These are phyloP conservation scores for Andrena fulva DNA, from an alignment of 2,888 invertebrate species.

Conservation along the genomic window DNA sequence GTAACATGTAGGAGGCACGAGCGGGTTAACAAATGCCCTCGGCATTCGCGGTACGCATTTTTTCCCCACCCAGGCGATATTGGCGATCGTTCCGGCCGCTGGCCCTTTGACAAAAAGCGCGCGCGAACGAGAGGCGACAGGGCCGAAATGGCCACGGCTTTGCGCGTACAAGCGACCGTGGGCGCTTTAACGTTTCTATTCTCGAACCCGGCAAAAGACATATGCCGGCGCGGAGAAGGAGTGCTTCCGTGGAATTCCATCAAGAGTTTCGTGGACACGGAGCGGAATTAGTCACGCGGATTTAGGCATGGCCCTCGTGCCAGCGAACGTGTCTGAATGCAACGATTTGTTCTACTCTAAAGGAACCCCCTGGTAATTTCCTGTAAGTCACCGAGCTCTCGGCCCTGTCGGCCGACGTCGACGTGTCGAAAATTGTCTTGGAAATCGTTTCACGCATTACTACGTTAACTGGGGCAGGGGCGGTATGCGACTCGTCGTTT, in stretches of 20 bases:
- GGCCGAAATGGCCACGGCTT: not conserved
- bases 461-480: not conserved
- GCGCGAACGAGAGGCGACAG: not conserved
- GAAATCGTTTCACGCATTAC: not conserved
- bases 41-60: slow-evolving; percentile 2
- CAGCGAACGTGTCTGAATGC: slow-evolving; percentile 9
- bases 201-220: slow-evolving; percentile 10
- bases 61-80: not conserved
- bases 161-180: not conserved
- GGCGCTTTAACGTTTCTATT: slow-evolving; percentile 9
- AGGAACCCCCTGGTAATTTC: slow-evolving; percentile 21
- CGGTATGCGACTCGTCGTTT: not conserved
- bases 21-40: not conserved
- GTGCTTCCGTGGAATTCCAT: slow-evolving; percentile 47
- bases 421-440: slow-evolving; percentile 2
- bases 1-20: not conserved
- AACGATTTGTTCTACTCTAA: slow-evolving; percentile 60
- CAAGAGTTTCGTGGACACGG: slow-evolving; percentile 61
- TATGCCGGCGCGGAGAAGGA: not conserved
- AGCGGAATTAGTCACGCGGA: slow-evolving; percentile 66
- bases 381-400: slow-evolving; percentile 11
- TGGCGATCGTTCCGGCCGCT: not conserved
- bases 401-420: not conserved
- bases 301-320: slow-evolving; percentile 51
- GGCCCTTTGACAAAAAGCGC: not conserved